Evolutionary conservation across 2,113 vertebrate species (phyloP), one percentile per base, ranked within the genome.

Genomic region (Nesoenas mayeri): DNA sequence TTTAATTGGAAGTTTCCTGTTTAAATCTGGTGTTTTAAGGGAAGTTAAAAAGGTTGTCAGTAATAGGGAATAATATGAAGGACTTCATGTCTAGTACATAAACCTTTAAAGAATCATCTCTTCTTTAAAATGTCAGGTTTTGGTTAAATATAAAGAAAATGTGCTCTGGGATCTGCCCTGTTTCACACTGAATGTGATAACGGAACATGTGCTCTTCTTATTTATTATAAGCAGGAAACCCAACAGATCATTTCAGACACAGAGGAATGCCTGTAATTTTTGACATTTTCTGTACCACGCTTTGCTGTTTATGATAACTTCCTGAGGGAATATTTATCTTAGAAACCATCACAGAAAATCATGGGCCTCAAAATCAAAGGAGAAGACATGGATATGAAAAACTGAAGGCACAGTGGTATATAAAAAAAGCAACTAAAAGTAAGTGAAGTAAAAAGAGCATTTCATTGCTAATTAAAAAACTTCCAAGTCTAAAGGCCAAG

Each of bases 401-500:
- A 74, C 44, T 51, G 32, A 91, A 80, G 29, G 54, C 75, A 80
- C 7, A 75, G 19, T 60, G 50, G 5, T 58, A 31, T 38, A 53
- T 60, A 14, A 3, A 38, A 78, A 91, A 78, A n/a, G 26, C 15
- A 93, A 64, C 79, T 71, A 78, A 67, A 88, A 79, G 12, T 84
- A 91, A 94, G 29, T 50, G 67, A 87, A 96, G 57, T 77, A 91
- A 90, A 92, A 91, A 84, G 82, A 96, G 32, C 61, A 89, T 91
- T 96, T 94, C 47, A 79, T 25, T 81, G 26, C 54, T 95, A 95
- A 96, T 96, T 93, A 89, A 88, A 91, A 92, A 95, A 44, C 28
- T 82, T 88, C 48, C 44, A 71, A 50, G 61, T 87, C 93, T 95
- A 94, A 92, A 96, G 92, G 85, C 73, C 79, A 73, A 92, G 51